Base-by-base conservation (phyloP, 2,797 vertebrate genomes). In the Hozukius guyotensis region DNA sequence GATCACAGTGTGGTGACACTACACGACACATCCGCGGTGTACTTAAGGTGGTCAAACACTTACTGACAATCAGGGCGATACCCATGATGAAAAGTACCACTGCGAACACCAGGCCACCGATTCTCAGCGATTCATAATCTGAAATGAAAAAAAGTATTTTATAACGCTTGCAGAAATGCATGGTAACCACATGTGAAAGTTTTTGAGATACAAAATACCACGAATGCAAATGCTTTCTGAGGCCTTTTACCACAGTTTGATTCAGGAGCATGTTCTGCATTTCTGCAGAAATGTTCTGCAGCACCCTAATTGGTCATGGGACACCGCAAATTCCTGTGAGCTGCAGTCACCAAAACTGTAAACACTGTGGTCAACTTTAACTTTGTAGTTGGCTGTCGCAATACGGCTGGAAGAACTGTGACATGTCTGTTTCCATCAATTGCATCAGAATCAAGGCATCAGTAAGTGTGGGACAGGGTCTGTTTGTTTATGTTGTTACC, bases 81-180 rank as follows among this genome's bases (percentile, higher is more conserved):
- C 97, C 97, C 92, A 98, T 78, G 79, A 97, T 60, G 87, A 97
- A 98, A 57, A 98, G 95, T 4, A 96, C 91, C 34, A 96, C 97
- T 0, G 97, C 97, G 10, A 98, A 95, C 57, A 95, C 87, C 90
- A 98, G 92, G 27, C 97, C 97, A 8, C 96, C 97, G 9, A 98
- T 96, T 90, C 97, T 88, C 89, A 98, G 91, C n/a, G 97, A 95
- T 18, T 96, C 81, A 83, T 98, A 98, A 94, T 98, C 97, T 96
- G 92, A 81, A 91, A 94, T 4, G 34, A 60, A 59, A 7, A 53
- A 67, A 49, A 42, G 0, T 1, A 49, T 1, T n/a, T 68, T 9
- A 8, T 24, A 56, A 13, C 34, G n/a, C 25, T n/a, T 14, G 29
- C 27, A 78, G 18, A 60, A 4, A 24, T 62, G 10, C 18, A 61